Conservation (phyloP, 2,888 invertebrate species). For the Chaetoderma sp. region DNA sequence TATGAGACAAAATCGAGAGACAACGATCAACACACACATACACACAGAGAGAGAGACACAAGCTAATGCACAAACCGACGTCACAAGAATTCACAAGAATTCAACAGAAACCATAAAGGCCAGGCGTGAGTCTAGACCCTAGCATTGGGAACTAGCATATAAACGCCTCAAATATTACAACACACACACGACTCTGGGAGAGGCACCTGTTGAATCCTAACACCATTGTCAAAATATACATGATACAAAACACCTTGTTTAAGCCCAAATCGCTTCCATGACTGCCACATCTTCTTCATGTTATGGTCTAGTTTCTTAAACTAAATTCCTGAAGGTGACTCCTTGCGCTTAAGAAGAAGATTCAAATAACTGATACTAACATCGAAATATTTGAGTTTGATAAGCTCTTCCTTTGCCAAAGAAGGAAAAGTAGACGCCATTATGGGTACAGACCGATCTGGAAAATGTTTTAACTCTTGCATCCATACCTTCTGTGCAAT, state of each 20-base stretch:
- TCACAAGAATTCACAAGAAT: no score
- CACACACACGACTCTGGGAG: background rate
- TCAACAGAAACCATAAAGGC: no score
- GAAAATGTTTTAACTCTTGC: no score
- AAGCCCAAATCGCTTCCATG: background rate
- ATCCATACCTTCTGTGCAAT: no score
- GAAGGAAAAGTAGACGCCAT: background rate
- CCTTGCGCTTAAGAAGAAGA: background rate
- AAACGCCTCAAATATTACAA: no score
- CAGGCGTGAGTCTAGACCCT: no score
- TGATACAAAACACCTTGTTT: constrained; percentile 3
- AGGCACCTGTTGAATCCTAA: background rate
- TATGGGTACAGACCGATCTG: no score
- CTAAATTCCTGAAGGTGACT: background rate
- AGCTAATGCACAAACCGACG: no score
- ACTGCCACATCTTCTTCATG: background rate
- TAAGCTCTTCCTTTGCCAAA: background rate
- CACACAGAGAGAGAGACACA: no score
- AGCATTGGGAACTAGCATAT: no score
- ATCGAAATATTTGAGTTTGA: background rate
- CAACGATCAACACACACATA: no score
- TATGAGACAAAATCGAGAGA: no score
- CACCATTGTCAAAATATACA: background rate
- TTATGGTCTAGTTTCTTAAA: background rate
- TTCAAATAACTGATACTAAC: background rate